Evolutionary conservation across 2,797 vertebrate species (phyloP), one percentile per base, ranked within the genome.

Genomic region (Pipistrellus kuhlii): DNA sequence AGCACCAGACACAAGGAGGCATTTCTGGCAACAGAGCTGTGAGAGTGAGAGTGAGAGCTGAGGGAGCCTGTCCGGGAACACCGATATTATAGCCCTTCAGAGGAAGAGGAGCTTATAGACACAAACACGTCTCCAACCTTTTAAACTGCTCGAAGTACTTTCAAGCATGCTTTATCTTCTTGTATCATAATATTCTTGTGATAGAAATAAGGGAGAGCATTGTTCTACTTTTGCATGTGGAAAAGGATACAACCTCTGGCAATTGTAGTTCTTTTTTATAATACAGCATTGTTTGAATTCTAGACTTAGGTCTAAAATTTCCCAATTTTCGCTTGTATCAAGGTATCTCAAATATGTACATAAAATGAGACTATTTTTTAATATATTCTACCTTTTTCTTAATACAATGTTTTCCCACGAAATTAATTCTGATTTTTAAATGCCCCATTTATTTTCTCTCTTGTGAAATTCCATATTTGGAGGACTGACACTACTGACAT

Each of bases 111-210:
- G 48, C 32, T 64, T 64, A 35, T 4, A 62, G 14, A 81, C 4
- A 46, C n/a, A 62, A 80, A 53, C 32, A 55, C 10, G 8, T 5
- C n/a, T 59, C 30, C 10, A 5, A 81, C 3, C 14, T 91, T 89
- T 66, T 41, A 78, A 35, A 80, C 11, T 62, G 15, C 32, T 73
- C 46, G 0, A 38, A 64, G n/a, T 83, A 57, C 3, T 62, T 71
- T 92, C 20, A 77, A 80, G 11, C 5, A 35, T 46, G 17, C 88
- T 87, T 66, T 88, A 68, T 86, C 71, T 95, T 77, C 15, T n/a
- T 78, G 76, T 87, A 44, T 76, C 23, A 78, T 57, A 64, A 38
- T 71, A 38, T 57, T 91, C 20, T 30, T 75, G 53, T 32, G 32
- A 71, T 55, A 75, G n/a, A 68, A 7, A 25, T 46, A 82, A 85